Base-by-base conservation (phyloP, 2,797 vertebrate genomes). In the Centroberyx gerrardi region DNA sequence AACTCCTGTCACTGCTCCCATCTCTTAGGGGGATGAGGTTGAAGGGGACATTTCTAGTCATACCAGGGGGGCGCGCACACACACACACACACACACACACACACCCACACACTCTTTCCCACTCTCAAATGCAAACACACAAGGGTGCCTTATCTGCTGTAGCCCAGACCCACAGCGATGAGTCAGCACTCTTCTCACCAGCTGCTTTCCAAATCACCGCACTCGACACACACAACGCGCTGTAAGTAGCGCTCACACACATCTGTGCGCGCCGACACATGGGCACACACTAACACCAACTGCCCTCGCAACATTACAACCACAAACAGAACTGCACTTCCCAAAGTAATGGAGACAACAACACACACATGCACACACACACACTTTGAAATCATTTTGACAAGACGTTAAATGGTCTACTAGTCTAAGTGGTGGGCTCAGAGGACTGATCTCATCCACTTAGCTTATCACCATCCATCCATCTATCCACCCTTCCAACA, bases 111-210 rank as follows among this genome's bases (percentile, higher is more conserved):
- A 22, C 61, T 17, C 63, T 44, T 49, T 33, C 70, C 27, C 59
- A 1, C 49, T 51, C 62, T 44, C 29, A 64, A 79, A 72, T 55
- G 42, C 81, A 78, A 78, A 73, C 71, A 66, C 64, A 69, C 72
- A 76, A 40, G 15, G 72, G 61, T 63, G 74, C 72, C 64, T 89
- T 84, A 90, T 88, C 85, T 90, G 80, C 38, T 36, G 42, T 40
- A 58, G 71, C 38, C 74, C 81, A 76, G 82, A 79, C 76, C 80
- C 66, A 84, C 51, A 83, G 51, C 61, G 14, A 90, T 93, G 93
- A 94, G 80, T 94, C 92, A 94, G 92, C 93, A 85, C 60, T 78
- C 14, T 59, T 87, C 74, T 83, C 63, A 77, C 86, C 88, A 87
- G 86, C 91, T 93, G 88, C 82, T 91, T 83, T 83, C 87, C 73